A percentile compares a stretch with the other conserved stretches of the same genome.
These are phyloP conservation scores for Andrena bicolor DNA, from an alignment of 2,888 invertebrate genomes.

Conservation along the genomic window DNA sequence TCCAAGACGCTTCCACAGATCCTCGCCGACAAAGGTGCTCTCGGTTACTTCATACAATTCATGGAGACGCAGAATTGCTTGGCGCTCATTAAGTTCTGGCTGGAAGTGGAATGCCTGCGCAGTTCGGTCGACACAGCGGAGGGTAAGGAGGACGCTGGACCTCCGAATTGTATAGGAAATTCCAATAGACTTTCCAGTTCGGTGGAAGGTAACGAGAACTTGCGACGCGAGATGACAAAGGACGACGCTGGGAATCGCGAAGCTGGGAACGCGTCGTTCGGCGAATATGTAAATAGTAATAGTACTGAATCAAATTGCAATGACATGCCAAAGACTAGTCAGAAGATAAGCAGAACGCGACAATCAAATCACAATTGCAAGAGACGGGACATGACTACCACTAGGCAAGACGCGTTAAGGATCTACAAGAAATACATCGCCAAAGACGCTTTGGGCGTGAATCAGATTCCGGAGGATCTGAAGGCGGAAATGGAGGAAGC, in stretches of 20 bases:
- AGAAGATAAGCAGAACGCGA: constrained; percentile 64
- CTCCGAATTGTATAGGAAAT: constrained; percentile 38
- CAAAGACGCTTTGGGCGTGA: constrained; percentile 88
- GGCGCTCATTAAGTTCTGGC: constrained; percentile 90
- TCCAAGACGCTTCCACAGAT: constrained; percentile 92
- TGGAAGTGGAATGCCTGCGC: constrained; percentile 90
- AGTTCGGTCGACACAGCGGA: constrained; percentile 63
- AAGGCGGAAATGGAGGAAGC: constrained; percentile 88
- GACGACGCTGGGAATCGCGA: constrained; percentile 41
- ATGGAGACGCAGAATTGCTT: constrained; percentile 91
- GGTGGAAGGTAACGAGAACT: constrained; percentile 68
- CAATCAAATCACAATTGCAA: constrained; percentile 69
- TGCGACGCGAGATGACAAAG: constrained; percentile 39
- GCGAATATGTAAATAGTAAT: constrained; percentile 69
- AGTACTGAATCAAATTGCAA: constrained; percentile 73
- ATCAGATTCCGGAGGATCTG: constrained; percentile 87
- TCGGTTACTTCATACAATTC: constrained; percentile 94
- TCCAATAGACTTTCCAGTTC: constrained; percentile 37
- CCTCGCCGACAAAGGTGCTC: constrained; percentile 91
- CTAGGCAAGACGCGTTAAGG: constrained; percentile 87
- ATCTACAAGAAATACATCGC: constrained; percentile 93
- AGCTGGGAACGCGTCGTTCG: constrained; percentile 19
- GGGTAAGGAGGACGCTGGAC: constrained; percentile 11
- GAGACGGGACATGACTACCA: constrained; percentile 70
- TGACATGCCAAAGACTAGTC: constrained; percentile 79